Base-by-base conservation (phyloP, 2,113 vertebrate genomes). In the Cephalopholis sonnerati region DNA sequence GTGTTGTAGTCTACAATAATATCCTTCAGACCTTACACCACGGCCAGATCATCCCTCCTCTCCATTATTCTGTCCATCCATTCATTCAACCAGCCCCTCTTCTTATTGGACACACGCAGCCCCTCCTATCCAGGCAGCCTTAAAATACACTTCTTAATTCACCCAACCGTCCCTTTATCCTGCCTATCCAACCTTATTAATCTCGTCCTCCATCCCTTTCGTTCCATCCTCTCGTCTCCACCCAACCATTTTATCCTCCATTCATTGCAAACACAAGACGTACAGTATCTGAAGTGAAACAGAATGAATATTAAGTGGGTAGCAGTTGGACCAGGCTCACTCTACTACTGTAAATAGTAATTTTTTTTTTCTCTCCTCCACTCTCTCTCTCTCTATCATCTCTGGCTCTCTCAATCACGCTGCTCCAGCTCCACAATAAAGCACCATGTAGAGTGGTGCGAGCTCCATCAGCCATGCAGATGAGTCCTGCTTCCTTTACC, bases 391-490 rank as follows among this genome's bases (percentile, higher is more conserved):
- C 69, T 80, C 65, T 48, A 48, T 84, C 87, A 84, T 70, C 75
- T 68, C 68, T 75, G 71, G 58, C 70, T 85, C 65, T 70, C 81
- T 89, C 84, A 83, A 69, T 84, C 70, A 80, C 48, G 27, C 18
- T 5, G 46, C 59, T 78, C 64, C 59, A 77, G 64, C 77, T 75
- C 68, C 77, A 63, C n/a, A 16, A 83, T 84, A 77, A 87, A 85
- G 66, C 67, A 39, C 22, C 50, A 39, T 70, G 67, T 54, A 81
- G 84, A 84, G 70, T 77, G 79, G 75, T 65, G 57, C 32, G 67
- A 84, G 86, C 70, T 90, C 88, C 90, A 93, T 94, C 93, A 93
- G 92, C 89, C 87, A 95, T 95, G 94, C 91, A 95, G 94, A 95
- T 95, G 87, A 94, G 91, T 85, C 80, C 53, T 51, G 74, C 83